These are phyloP conservation scores for Sminthopsis crassicaudata DNA, from an alignment of 2,113 vertebrate species.

Conservation along the genomic window DNA sequence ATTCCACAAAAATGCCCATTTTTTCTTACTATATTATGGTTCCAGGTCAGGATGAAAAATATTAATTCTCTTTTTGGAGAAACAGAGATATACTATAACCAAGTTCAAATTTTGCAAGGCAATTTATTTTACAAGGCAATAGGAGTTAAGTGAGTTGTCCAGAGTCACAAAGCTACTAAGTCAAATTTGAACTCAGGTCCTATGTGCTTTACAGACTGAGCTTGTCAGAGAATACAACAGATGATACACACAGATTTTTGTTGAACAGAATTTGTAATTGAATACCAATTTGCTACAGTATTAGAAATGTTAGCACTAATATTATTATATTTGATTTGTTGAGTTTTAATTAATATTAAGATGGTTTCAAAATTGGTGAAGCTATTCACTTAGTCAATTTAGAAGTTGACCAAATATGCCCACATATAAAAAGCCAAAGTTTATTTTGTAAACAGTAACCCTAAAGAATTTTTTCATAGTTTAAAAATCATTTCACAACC, in stretches of 20 bases:
- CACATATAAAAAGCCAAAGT: not conserved
- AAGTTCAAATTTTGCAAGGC: constrained; percentile 4
- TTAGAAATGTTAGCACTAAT: constrained; percentile 39
- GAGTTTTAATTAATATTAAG: constrained; percentile 28
- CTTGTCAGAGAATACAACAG: not conserved
- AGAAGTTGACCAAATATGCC: not conserved
- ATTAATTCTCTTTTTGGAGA: not conserved
- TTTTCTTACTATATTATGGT: not conserved
- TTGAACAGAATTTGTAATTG: constrained; percentile 55
- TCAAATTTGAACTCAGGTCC: no score
- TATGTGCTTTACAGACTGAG: constrained; percentile 14
- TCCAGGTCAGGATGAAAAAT: constrained; percentile 11
- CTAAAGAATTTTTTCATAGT: not conserved
- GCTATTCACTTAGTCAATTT: not conserved
- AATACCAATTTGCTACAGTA: constrained; percentile 22
- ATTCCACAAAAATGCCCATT: not conserved
- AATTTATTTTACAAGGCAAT: no score
- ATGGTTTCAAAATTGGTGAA: constrained; percentile 11
- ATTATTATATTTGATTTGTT: constrained; percentile 35
- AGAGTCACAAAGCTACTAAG: no score
- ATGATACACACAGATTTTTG: not conserved
- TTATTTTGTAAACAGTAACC: not conserved
- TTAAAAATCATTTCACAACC: not conserved
- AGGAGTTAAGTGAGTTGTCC: no score
- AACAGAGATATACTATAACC: not conserved